Conservation (phyloP, 2,113 vertebrate species). For the Cyanistes caeruleus region DNA sequence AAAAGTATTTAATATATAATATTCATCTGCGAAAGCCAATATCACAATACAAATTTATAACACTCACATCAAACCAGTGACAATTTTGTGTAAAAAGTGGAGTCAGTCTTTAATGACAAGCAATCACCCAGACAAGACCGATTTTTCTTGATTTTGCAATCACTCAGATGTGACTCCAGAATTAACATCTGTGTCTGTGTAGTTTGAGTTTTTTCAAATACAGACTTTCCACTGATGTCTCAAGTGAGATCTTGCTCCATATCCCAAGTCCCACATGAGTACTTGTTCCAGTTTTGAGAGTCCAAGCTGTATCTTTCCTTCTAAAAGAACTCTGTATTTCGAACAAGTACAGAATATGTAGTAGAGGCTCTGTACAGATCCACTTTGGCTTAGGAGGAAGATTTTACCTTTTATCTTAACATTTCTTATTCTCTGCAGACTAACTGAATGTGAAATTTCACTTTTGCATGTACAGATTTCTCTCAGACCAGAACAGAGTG, state of each 20-base stretch:
- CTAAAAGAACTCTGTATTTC: not conserved
- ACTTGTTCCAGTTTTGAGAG: conserved; percentile 12
- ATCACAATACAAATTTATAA: too few species aligned
- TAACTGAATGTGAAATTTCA: not conserved
- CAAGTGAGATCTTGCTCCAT: not conserved
- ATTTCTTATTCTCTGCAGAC: not conserved
- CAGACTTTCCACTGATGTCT: not conserved
- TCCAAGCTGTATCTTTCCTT: not conserved
- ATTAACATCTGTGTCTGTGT: not conserved
- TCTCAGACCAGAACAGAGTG: not conserved
- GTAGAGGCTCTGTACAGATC: not conserved
- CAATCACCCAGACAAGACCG: accelerated
- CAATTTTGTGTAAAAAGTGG: not conserved
- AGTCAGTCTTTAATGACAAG: not conserved
- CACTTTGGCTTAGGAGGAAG: not conserved
- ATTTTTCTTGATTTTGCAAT: not conserved
- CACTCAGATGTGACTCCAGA: not conserved
- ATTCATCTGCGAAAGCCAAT: too few species aligned
- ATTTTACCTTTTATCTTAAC: not conserved
- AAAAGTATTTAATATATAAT: too few species aligned
- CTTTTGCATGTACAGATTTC: not conserved
- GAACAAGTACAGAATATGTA: conserved; percentile 18
- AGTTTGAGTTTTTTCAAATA: not conserved
- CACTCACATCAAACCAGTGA: not conserved
- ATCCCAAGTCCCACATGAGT: not conserved